Evolutionary conservation across 1,140 invertebrate species (phyloP), one percentile per base, ranked within the genome.

Genomic region (Ganaspis sp.): DNA sequence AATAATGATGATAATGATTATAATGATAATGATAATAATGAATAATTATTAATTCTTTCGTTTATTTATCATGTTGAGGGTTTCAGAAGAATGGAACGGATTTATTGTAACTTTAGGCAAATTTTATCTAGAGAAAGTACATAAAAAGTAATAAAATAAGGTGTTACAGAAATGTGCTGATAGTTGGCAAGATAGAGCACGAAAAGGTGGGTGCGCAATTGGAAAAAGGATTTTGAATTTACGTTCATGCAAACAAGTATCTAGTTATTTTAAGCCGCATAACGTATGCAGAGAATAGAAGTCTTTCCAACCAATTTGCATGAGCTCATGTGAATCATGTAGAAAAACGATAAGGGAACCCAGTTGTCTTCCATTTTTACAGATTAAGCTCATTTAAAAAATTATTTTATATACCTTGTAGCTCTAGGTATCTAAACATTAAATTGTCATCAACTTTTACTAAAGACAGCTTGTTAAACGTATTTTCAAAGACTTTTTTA

Each of bases 271-370:
- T 83, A 77, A 80, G 73, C 70, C 15, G 49, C 21, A 40, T 54
- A 42, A 70, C 75, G 73, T 80, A 72, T 80, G 82, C 72, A 53
- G 38, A 69, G 53, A 54, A 54, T 72, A 72, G 74, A 54, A 77
- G 75, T 69, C 74, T 76, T 72, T 73, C 71, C 38, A 75, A 75
- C 58, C 69, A 72, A 83, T 83, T 82, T 80, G 80, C 77, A 83
- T 82, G 79, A 71, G 42, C 69, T 82, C 58, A 71, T 23, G 53
- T 23, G 53, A 54, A 23, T 54, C 38, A 40, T 40, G 38, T 40
- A 11, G 17, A 54, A 54, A 23, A 4, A 54, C 53, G 21, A n/a
- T 23, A 54, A 54, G 21, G n/a, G 9, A 26, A 19, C 8, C 1
- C 17, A 49, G 17, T 49, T 49, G 38, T 12, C 38, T 1, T 9